Evolutionary conservation across 1,140 invertebrate species (phyloP).

Genomic region (Listronotus bonariensis): DNA sequence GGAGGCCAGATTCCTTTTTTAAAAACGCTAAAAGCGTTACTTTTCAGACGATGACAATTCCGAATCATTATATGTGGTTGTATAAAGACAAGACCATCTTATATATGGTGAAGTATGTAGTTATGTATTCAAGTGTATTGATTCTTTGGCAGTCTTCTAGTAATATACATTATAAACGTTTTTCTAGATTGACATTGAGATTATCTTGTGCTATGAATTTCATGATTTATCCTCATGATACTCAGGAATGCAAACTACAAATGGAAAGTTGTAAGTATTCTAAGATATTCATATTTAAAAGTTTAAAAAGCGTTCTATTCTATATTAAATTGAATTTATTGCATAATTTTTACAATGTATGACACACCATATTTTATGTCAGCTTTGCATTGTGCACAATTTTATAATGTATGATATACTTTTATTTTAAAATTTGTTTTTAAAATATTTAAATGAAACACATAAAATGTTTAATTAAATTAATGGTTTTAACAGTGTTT

Average conservation of each 20-base stretch:
- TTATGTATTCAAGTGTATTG: slow-evolving; percentile 3
- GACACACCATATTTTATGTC: no score
- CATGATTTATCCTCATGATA: slow-evolving; percentile 88
- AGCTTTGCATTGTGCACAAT: no score
- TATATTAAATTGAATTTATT: no score
- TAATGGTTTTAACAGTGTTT: neutral
- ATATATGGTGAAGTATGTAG: slow-evolving; percentile 81
- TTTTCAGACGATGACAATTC: slow-evolving; percentile 92
- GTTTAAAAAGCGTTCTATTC: no score
- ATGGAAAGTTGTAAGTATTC: slow-evolving; percentile 86
- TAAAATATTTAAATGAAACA: no score
- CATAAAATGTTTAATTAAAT: no score
- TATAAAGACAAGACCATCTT: slow-evolving; percentile 87
- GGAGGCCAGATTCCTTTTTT: slow-evolving; percentile 87
- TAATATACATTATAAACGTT: neutral
- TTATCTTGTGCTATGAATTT: slow-evolving; percentile 92
- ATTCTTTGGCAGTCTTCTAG: no score
- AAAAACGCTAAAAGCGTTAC: slow-evolving; percentile 91
- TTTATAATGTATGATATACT: no score
- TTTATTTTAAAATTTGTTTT: no score
- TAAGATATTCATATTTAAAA: neutral
- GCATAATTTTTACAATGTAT: no score
- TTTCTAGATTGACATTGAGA: slow-evolving; percentile 72
- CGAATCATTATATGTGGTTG: slow-evolving; percentile 88
- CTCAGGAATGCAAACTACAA: slow-evolving; percentile 87